Evolutionary conservation across 2,888 invertebrate genomes (phyloP), one percentile per base, ranked within the genome.

Genomic region (Latrodectus hesperus): DNA sequence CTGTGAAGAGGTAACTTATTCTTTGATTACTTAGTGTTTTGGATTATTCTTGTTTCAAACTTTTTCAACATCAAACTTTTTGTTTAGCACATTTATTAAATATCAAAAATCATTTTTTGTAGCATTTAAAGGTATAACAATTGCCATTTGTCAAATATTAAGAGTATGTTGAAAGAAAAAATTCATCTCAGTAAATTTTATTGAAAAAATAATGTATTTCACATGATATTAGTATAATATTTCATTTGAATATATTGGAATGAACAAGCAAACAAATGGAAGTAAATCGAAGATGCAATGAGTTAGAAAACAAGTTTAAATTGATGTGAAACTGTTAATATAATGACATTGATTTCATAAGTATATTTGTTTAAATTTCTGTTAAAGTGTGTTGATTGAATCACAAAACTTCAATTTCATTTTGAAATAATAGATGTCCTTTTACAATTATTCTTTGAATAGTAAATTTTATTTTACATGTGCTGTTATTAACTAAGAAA

Each of bases 1-100:
- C n/a, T 88, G 88, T 75, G 88, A 88, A 79, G 88, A 88, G 67
- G 88, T 88, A 71, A 51, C 51, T 38, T 6, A 38, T 38, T 38
- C n/a, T 55, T 38, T 78, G 70, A 8, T 14, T 17, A 10, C 52
- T 0, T 12, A 49, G 8, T n/a, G n/a, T n/a, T 51, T 76, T 38
- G 49, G n/a, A 38, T 38, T 11, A 12, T 22, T 22, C 55, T 4
- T 22, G 14, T 9, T n/a, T 26, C 12, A 26, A 26, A 22, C 22
- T 74, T 16, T 53, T 26, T 17, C 0, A 74, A 4, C 53, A 22
- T 12, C 52, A 74, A 5, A 9, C 26, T 55, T n/a, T 9, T 51
- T n/a, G n/a, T n/a, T 16, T 10, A 55, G 22, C 12, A 60, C 60
- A 60, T 16, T n/a, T 60, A 6, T n/a, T 60, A 60, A 60, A 12